phyloP scores from a whole-genome alignment of 2,113 vertebrate species.

The Cygnus buccinator region DNA sequence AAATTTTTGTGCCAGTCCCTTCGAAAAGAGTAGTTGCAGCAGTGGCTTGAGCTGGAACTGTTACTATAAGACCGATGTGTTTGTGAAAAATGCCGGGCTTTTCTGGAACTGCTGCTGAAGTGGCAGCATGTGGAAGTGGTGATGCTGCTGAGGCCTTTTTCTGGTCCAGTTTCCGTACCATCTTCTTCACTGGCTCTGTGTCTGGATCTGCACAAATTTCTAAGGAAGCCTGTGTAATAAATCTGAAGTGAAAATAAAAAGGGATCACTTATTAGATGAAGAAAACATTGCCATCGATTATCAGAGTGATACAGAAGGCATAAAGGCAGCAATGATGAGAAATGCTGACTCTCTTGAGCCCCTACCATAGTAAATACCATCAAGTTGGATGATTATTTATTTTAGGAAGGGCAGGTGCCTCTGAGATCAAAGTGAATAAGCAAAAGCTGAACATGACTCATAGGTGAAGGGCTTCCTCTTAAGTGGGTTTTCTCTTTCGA shows the following conservation, averaged over 20 bases:
- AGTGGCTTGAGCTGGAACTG: not conserved
- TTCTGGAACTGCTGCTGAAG: not conserved
- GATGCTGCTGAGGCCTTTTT: not conserved
- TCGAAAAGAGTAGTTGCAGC: not conserved
- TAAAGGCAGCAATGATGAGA: not conserved
- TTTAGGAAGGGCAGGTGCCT: not conserved
- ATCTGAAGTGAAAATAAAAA: slow-evolving; percentile 13
- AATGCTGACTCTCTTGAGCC: not conserved
- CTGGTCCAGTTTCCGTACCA: not conserved
- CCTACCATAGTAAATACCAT: not conserved
- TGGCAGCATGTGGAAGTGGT: fast-evolving
- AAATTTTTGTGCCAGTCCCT: not conserved
- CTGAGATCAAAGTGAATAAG: not conserved
- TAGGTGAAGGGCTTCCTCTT: not conserved
- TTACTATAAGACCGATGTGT: not conserved
- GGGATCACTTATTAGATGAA: not conserved
- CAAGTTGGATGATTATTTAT: fast-evolving
- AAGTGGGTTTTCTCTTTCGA: not conserved
- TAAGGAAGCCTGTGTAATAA: not conserved
- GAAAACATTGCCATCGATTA: not conserved
- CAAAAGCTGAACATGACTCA: not conserved
- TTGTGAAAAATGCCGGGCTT: not conserved
- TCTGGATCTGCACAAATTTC: slow-evolving; percentile 20
- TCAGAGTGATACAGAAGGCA: not conserved
- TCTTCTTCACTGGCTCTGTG: not conserved